phyloP scores from a whole-genome alignment of 1,140 invertebrate species.

The Zaprionus ghesquierei region DNA sequence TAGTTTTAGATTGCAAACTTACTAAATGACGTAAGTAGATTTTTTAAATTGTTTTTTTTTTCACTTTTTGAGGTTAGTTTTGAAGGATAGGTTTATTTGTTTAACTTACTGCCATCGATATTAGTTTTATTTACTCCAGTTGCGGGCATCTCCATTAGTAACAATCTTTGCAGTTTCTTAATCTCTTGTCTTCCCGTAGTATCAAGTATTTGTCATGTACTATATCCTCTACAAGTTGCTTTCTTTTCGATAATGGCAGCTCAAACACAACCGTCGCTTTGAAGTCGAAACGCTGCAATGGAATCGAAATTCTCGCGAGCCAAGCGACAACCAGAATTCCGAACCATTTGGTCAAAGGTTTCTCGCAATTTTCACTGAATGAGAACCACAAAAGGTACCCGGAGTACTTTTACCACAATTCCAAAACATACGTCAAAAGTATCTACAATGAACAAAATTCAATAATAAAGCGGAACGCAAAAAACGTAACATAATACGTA shows the following conservation, averaged over 20 bases:
- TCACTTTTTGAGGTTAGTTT: not conserved
- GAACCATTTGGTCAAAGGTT: conserved; percentile 60
- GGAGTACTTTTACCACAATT: conserved; percentile 2
- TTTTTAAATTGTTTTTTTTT: not conserved
- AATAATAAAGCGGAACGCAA: not conserved
- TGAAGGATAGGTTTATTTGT: not conserved
- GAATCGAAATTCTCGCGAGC: conserved; percentile 33
- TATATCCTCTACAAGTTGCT: not conserved
- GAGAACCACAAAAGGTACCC: not conserved
- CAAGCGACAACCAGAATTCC: conserved; percentile 36
- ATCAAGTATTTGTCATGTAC: not conserved
- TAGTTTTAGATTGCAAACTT: not conserved
- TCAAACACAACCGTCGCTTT: conserved; percentile 59
- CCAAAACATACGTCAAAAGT: not conserved
- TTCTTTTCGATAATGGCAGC: conserved; percentile 10
- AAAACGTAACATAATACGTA: too few relatives aligned
- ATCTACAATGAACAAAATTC: conserved; percentile 7
- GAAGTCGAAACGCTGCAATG: conserved; percentile 62
- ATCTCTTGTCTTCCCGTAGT: not conserved
- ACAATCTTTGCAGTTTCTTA: not conserved
- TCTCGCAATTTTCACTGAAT: conserved; percentile 11
- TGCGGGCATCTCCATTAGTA: conserved; percentile 50
- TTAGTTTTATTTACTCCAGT: conserved; percentile 37
- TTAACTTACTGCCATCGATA: conserved; percentile 56
- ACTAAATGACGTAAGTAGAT: not conserved